Conservation (phyloP, 1,140 invertebrate genomes). For the Drosophila pruinosa region DNA sequence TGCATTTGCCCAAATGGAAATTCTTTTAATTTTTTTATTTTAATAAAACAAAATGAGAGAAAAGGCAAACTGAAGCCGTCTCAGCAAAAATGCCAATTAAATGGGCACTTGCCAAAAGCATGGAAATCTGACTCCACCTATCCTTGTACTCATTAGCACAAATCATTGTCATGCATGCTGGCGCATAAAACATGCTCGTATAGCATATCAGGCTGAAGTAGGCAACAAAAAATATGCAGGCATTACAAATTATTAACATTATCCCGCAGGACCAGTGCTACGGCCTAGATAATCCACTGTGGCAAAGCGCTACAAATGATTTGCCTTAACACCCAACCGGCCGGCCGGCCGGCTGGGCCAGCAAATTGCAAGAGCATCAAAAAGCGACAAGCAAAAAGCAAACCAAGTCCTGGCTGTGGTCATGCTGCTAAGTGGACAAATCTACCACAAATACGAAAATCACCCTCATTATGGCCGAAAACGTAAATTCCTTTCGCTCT, state of each 20-base stretch:
- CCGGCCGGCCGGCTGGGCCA: conserved; percentile 5
- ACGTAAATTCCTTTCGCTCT: conserved; percentile 56
- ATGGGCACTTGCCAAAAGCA: conserved; percentile 39
- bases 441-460: conserved; percentile 82
- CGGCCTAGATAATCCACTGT: conserved; percentile 72
- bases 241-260: conserved; percentile 77
- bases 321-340: conserved; percentile 31
- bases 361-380: conserved; percentile 73
- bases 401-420: conserved; percentile 45
- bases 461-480: conserved; percentile 80
- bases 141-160: conserved; percentile 61
- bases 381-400: too few species aligned
- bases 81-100: conserved; percentile 59
- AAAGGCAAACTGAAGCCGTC: conserved; percentile 38
- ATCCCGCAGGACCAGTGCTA: conserved; percentile 35
- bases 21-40: conserved; percentile 40
- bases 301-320: conserved; percentile 76
- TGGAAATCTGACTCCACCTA: conserved; percentile 13
- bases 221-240: conserved; percentile 54
- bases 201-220: conserved; percentile 25
- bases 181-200: conserved; percentile 58
- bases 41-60: conserved; percentile 52
- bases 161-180: conserved; percentile 65
- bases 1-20: conserved; percentile 39
- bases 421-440: conserved; percentile 82